Evolutionary conservation across 1,140 invertebrate genomes (phyloP).

Genomic region (Drosophila pseudoananassae): DNA sequence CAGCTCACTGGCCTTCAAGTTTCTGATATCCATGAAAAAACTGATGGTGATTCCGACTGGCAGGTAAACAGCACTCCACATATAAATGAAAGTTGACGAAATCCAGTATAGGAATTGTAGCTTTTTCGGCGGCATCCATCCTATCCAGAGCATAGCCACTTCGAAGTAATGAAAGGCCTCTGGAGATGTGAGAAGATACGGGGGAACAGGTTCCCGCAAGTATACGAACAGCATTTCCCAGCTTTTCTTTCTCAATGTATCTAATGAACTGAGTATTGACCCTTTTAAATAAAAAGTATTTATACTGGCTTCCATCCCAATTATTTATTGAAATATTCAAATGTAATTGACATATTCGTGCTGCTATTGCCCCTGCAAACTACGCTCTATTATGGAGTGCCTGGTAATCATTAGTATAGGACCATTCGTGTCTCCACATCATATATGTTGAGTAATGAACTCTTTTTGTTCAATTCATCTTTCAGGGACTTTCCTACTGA

Average conservation of each 20-base stretch:
- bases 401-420: background rate
- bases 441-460: background rate
- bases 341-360: background rate
- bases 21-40: conserved; percentile 33
- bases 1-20: conserved; percentile 30
- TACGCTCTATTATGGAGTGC: background rate
- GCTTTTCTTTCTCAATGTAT: background rate
- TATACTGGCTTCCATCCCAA: background rate
- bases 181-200: conserved; percentile 14
- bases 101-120: background rate
- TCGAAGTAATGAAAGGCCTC: conserved; percentile 41
- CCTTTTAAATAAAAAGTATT: background rate
- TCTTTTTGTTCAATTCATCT: background rate
- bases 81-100: background rate
- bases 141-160: conserved; percentile 30
- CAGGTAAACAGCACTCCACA: conserved; percentile 25
- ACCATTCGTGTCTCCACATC: background rate
- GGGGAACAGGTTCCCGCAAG: conserved; percentile 13
- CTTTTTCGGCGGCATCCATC: conserved; percentile 18
- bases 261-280: background rate
- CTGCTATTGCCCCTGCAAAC: background rate
- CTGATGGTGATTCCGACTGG: conserved; percentile 34
- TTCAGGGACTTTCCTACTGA: background rate
- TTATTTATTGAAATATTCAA: background rate
- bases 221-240: conserved; percentile 27